These are phyloP conservation scores for Synergus laeviventris DNA, from an alignment of 2,888 invertebrate genomes.

Conservation along the genomic window DNA sequence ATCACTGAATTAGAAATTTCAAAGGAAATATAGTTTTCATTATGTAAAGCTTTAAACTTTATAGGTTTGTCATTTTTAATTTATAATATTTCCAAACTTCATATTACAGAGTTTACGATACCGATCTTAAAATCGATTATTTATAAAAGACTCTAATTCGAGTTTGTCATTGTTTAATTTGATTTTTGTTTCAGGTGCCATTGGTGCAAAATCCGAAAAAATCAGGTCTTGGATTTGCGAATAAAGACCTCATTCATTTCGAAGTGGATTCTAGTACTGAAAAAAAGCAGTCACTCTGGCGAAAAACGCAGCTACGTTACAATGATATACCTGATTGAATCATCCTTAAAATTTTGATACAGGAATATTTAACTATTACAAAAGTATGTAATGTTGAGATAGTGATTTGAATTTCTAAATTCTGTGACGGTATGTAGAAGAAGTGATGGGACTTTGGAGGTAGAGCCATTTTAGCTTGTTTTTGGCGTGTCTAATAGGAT, in stretches of 20 bases:
- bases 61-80: background rate
- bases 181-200: no score
- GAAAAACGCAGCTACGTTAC: conserved; percentile 75
- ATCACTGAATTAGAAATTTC: no score
- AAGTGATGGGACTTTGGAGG: no score
- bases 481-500: no score
- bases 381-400: background rate
- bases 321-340: conserved; percentile 66
- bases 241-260: conserved; percentile 63
- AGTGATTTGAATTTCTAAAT: background rate
- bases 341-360: background rate
- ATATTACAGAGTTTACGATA: no score
- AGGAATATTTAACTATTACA: background rate
- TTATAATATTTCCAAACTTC: background rate
- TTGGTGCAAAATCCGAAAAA: conserved; percentile 79
- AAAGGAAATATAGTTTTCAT: background rate
- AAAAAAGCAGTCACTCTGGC: conserved; percentile 74
- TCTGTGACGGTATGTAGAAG: background rate
- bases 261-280: conserved; percentile 63
- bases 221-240: conserved; percentile 80
- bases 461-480: no score
- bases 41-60: conserved; percentile 3
- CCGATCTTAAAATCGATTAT: no score
- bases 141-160: no score
- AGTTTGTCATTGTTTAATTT: no score